Evolutionary conservation across 2,888 invertebrate genomes (phyloP), one percentile per base, ranked within the genome.

Genomic region (Polia nebulosa): DNA sequence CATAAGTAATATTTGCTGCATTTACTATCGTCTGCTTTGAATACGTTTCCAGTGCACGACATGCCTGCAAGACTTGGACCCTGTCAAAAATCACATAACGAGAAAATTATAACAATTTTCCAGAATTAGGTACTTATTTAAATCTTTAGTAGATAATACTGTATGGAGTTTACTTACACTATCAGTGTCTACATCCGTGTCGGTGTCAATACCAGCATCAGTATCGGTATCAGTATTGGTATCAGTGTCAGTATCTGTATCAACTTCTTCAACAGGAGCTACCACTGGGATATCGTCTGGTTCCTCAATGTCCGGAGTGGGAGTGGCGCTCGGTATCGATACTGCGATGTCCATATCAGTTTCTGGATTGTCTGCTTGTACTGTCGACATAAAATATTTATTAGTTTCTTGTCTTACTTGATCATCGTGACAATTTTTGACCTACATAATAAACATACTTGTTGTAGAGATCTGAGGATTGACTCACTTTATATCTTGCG

Each of bases 1-100:
- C 98, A 99, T 11, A 98, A 93, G 81, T 97, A 98, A 88, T 98
- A 99, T 88, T 97, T 97, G 77, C 96, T 96, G 87, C 98, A 98
- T 82, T 98, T 97, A 0, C 88, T 88, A 20, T 96, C 94, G 85
- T 98, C 97, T 0, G 96, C 90, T 72, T 95, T 93, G 86, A 97
- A 98, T 25, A 96, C 88, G 65, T 92, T 91, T 51, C 97, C 97
- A 20, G 94, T 90, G 79, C 97, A 97, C 1, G 94, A 84, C 64
- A 93, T 92, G 1, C 95, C 96, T 58, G 93, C 91, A 41, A 93
- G 76, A 63, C 97, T 97, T 65, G 97, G 96, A 9, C 96, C 96
- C 88, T 97, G 82, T 72, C 82, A 83, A 68, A 58, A 17, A 56
- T 25, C 2, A 60, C 11, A 55, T 15, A 29, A 36, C 11, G 1